Conservation (phyloP, 35 echinoderm and acorn worm genomes). For the Apostichopus californicus region DNA sequence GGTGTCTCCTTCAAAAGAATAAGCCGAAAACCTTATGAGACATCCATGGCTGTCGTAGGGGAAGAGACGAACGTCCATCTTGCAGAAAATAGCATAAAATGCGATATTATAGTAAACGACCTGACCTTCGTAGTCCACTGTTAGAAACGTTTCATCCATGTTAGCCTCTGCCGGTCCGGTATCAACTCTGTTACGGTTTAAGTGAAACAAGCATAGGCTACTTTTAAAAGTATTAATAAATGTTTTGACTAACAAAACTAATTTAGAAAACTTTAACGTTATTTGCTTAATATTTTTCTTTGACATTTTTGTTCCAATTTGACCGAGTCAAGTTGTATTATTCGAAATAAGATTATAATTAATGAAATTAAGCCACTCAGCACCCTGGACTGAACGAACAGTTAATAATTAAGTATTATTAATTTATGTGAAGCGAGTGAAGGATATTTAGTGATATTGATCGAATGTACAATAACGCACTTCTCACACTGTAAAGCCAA, state of each 20-base stretch:
- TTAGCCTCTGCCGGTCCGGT: neutral
- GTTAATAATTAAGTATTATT: neutral
- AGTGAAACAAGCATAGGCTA: neutral
- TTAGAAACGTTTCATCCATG: slow-evolving; percentile 7
- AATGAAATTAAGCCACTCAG: no score
- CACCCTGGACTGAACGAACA: neutral
- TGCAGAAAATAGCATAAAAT: neutral
- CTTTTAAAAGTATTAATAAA: neutral
- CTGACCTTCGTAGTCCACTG: neutral
- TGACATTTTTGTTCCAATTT: no score
- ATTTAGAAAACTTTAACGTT: neutral
- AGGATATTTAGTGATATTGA: no score
- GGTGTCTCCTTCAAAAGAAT: neutral
- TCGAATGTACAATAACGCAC: no score
- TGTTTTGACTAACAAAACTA: neutral
- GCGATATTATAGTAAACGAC: slow-evolving; percentile 19
- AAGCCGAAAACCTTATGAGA: neutral
- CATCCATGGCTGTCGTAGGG: slow-evolving; percentile 20
- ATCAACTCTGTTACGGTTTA: neutral
- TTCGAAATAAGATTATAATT: no score
- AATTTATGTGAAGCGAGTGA: no score
- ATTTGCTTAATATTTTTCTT: neutral
- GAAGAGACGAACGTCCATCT: slow-evolving; percentile 24
- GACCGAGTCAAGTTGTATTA: no score
- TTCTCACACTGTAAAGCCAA: no score